These are phyloP conservation scores for Oscheius sp. DNA, from an alignment of 1,140 invertebrate species.

Conservation along the genomic window DNA sequence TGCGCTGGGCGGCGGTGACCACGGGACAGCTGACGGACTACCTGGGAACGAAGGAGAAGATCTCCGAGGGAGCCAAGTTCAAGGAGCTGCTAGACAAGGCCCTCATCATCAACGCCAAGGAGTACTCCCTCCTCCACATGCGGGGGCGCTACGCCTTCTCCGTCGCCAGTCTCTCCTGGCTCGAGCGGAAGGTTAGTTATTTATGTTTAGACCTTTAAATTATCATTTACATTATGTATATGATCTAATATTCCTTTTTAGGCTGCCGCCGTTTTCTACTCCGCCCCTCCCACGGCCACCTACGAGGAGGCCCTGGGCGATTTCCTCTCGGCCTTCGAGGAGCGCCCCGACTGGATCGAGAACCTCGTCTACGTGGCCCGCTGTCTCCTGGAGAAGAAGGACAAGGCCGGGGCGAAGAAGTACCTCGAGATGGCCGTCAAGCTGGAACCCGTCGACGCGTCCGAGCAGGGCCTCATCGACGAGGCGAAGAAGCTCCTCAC, in stretches of 20 bases:
- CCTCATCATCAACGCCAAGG: constrained; percentile 61
- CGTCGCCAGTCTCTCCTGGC: constrained; percentile 61
- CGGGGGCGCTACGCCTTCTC: constrained; percentile 61
- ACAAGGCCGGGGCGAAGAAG: constrained; percentile 52
- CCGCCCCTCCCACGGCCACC: constrained; percentile 61
- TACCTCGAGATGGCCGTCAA: constrained; percentile 52
- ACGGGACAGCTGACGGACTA: constrained; percentile 49
- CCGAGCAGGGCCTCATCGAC: constrained; percentile 40
- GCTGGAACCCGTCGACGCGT: constrained; percentile 48
- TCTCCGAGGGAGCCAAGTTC: constrained; percentile 62
- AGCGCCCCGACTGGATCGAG: constrained; percentile 62
- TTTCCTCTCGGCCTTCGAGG: constrained; percentile 55
- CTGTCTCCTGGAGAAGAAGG: constrained; percentile 54
- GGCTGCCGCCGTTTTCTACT: constrained; percentile 62
- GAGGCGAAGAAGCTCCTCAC: constrained; percentile 25
- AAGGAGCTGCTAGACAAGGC: constrained; percentile 62
- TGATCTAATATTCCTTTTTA: not conserved
- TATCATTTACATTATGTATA: too few relatives aligned
- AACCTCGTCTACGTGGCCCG: constrained; percentile 62
- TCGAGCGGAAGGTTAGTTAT: constrained; percentile 63
- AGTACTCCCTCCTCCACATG: constrained; percentile 62
- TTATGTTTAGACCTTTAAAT: too few relatives aligned
- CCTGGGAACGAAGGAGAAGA: constrained; percentile 62
- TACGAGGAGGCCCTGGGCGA: constrained; percentile 62
- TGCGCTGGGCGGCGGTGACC: constrained; percentile 50